A percentile compares a stretch with the other conserved stretches of the same genome.
phyloP scores from a whole-genome alignment of 1,140 invertebrate genomes.

The Oncopodura yosiiana region DNA sequence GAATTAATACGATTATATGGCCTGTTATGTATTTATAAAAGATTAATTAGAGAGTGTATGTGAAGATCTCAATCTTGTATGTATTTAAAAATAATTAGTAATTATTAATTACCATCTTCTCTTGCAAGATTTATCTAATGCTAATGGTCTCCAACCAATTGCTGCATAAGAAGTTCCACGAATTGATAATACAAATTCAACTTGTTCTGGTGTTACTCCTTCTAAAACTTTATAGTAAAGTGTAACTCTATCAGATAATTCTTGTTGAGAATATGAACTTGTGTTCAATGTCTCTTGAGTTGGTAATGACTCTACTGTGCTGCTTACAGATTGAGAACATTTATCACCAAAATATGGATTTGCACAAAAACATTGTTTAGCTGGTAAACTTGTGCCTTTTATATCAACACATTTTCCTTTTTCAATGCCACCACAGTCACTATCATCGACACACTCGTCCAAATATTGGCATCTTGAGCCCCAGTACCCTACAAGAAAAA shows the following conservation, averaged over 20 bases:
- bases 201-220: slow-evolving; percentile 60
- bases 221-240: slow-evolving; percentile 38
- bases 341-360: slow-evolving; percentile 45
- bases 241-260: slow-evolving; percentile 1
- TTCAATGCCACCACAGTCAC: slow-evolving; percentile 70
- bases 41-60: no score
- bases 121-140: no score
- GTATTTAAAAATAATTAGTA: no score
- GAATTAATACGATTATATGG: no score
- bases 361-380: slow-evolving; percentile 77
- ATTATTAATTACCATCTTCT: no score
- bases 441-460: slow-evolving; percentile 65
- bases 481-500: slow-evolving; percentile 41
- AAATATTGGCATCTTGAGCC: slow-evolving; percentile 70
- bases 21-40: no score
- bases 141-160: slow-evolving; percentile 56
- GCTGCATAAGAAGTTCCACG: slow-evolving; percentile 76
- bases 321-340: slow-evolving; percentile 9
- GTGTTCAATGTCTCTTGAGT: slow-evolving; percentile 6
- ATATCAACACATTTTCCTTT: slow-evolving; percentile 68
- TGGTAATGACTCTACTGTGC: slow-evolving; percentile 7
- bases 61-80: no score
- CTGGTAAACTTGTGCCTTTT: slow-evolving; percentile 63
- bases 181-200: slow-evolving; percentile 72
- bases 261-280: slow-evolving; percentile 2